A percentile compares a stretch with the other conserved stretches of the same genome.
phyloP scores from a whole-genome alignment of 35 echinoderm and acorn worm genomes.

The Holothuria glaberrima region DNA sequence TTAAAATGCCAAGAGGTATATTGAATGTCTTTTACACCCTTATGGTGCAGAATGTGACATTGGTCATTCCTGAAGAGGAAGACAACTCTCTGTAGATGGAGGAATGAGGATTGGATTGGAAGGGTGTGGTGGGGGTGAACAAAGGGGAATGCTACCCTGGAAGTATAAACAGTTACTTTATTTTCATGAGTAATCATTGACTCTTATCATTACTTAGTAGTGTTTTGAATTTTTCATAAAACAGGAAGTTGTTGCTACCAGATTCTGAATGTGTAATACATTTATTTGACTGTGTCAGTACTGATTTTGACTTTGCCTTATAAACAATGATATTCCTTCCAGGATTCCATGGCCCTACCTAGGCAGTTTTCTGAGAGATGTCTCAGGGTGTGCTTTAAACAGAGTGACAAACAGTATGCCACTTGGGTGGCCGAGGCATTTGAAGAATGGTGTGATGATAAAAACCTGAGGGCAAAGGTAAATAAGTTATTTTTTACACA shows the following conservation, averaged over 20 bases:
- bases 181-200: not conserved
- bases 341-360: constrained; percentile 47
- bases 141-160: too few species aligned
- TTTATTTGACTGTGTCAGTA: not conserved
- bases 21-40: too few species aligned
- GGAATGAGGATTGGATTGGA: too few species aligned
- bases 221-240: not conserved
- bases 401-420: not conserved
- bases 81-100: too few species aligned
- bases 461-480: constrained; percentile 11
- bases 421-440: constrained; percentile 36
- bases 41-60: too few species aligned
- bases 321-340: not conserved
- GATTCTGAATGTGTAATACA: not conserved
- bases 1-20: too few species aligned
- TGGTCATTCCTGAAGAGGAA: too few species aligned
- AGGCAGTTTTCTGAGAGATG: constrained; percentile 45
- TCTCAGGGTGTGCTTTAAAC: constrained; percentile 31
- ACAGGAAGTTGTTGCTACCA: not conserved
- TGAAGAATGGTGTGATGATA: constrained; percentile 44
- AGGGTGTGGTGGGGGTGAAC: too few species aligned
- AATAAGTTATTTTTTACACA: not conserved
- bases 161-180: too few species aligned
- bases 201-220: not conserved
- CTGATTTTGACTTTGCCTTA: not conserved